Evolutionary conservation across 2,113 vertebrate genomes (phyloP).

Genomic region (Noctilio leporinus): DNA sequence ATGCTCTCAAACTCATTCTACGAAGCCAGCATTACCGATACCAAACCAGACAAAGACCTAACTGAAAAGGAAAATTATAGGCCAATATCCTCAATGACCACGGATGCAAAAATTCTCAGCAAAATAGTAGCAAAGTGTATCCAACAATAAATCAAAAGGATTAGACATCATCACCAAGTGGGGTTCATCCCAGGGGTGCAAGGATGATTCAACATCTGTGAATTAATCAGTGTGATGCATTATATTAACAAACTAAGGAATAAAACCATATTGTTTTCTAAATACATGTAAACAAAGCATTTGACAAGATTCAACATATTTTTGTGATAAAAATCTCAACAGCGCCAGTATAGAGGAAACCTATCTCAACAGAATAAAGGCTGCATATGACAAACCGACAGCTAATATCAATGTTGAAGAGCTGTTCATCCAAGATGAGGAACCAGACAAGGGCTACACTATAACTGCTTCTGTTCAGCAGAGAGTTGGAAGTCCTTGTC

Average conservation of each 20-base stretch:
- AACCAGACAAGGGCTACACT: not conserved
- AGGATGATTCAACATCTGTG: not conserved
- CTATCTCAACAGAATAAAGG: not conserved
- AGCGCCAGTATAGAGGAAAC: not conserved
- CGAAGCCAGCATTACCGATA: too few relatives aligned
- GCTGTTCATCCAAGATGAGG: not conserved
- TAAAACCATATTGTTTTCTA: not conserved
- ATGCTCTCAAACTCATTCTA: too few relatives aligned
- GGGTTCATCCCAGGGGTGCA: too few relatives aligned
- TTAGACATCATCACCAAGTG: too few relatives aligned
- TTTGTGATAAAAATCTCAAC: not conserved
- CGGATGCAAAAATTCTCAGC: too few relatives aligned
- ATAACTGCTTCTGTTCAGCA: accelerated
- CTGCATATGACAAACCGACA: not conserved
- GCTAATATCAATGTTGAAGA: not conserved
- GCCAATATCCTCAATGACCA: too few relatives aligned
- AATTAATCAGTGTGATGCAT: not conserved
- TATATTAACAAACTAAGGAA: not conserved
- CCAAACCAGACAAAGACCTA: too few relatives aligned
- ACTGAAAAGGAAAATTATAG: too few relatives aligned
- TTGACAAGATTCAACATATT: not conserved
- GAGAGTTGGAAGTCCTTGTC: not conserved
- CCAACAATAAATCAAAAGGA: too few relatives aligned
- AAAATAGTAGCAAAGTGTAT: too few relatives aligned
- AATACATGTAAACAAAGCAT: not conserved